Evolutionary conservation across 1,140 invertebrate genomes (phyloP).

Genomic region (Ptiloglossa arizonensis): DNA sequence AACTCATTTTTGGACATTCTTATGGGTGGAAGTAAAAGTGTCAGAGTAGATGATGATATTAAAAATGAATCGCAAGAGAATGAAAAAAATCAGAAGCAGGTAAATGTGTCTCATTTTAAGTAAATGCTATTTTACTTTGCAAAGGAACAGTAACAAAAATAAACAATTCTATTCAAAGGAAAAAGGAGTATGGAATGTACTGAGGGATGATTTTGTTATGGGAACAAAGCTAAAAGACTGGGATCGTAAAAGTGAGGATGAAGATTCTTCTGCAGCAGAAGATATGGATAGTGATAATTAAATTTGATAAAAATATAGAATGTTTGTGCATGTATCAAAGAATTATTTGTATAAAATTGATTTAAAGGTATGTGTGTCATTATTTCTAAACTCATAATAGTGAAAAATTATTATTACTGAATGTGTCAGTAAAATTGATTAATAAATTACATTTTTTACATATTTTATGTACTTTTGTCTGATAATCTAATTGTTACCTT

Average conservation of each 20-base stretch:
- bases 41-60: slow-evolving; percentile 62
- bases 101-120: slow-evolving; percentile 25
- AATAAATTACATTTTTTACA: not conserved
- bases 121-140: not conserved
- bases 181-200: slow-evolving; percentile 83
- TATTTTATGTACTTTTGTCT: not conserved
- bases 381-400: not conserved
- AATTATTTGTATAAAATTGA: not conserved
- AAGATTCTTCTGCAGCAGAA: slow-evolving; percentile 72
- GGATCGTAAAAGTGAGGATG: slow-evolving; percentile 87
- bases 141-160: not conserved
- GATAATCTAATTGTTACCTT: not conserved
- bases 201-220: slow-evolving; percentile 93
- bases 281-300: slow-evolving; percentile 69
- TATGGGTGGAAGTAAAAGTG: slow-evolving; percentile 86
- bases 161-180: slow-evolving; percentile 59
- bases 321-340: not conserved
- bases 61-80: slow-evolving; percentile 35
- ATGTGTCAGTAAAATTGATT: not conserved
- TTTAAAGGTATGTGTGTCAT: slow-evolving; percentile 1
- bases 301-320: slow-evolving; percentile 12
- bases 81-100: slow-evolving; percentile 30
- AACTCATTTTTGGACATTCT: slow-evolving; percentile 91
- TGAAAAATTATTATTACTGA: not conserved
- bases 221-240: slow-evolving; percentile 94